phyloP scores from a whole-genome alignment of 2,113 vertebrate species.

The Polypterus senegalus region DNA sequence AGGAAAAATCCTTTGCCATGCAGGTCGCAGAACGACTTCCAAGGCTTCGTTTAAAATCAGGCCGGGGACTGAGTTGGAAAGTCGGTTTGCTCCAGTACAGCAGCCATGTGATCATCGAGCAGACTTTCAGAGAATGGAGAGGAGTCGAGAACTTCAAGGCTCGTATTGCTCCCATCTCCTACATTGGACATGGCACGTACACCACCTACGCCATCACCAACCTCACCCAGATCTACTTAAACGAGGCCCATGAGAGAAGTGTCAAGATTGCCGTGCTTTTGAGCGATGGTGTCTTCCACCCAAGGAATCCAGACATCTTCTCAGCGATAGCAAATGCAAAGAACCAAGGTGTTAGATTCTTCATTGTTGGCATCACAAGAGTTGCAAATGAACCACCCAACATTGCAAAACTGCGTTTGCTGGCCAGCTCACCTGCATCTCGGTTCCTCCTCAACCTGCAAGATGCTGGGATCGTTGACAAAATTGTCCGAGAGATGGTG shows the following conservation, averaged over 20 bases:
- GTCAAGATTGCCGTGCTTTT: slow-evolving; percentile 66
- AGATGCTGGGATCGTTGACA: slow-evolving; percentile 56
- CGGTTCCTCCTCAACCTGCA: slow-evolving; percentile 69
- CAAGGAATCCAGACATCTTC: slow-evolving; percentile 80
- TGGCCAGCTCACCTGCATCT: slow-evolving; percentile 65
- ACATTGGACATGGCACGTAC: slow-evolving; percentile 79
- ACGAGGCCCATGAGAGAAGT: slow-evolving; percentile 52
- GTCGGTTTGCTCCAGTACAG: slow-evolving; percentile 79
- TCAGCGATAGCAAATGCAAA: slow-evolving; percentile 74
- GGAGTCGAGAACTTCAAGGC: slow-evolving; percentile 64
- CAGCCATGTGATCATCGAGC: slow-evolving; percentile 72
- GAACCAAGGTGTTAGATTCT: slow-evolving; percentile 72
- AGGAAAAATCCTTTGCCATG: slow-evolving; percentile 68
- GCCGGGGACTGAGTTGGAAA: slow-evolving; percentile 55
- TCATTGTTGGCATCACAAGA: slow-evolving; percentile 69
- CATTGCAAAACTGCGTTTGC: slow-evolving; percentile 58
- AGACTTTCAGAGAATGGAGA: slow-evolving; percentile 70
- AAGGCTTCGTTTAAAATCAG: slow-evolving; percentile 48
- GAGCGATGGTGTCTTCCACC: slow-evolving; percentile 69
- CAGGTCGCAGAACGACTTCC: slow-evolving; percentile 64
- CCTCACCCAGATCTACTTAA: slow-evolving; percentile 69
- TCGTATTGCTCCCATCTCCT: slow-evolving; percentile 52
- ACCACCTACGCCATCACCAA: slow-evolving; percentile 85
- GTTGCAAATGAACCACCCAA: slow-evolving; percentile 63
- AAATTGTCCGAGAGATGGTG: slow-evolving; percentile 66